Conservation (phyloP, 2,797 vertebrate genomes). For the Myotis myotis region DNA sequence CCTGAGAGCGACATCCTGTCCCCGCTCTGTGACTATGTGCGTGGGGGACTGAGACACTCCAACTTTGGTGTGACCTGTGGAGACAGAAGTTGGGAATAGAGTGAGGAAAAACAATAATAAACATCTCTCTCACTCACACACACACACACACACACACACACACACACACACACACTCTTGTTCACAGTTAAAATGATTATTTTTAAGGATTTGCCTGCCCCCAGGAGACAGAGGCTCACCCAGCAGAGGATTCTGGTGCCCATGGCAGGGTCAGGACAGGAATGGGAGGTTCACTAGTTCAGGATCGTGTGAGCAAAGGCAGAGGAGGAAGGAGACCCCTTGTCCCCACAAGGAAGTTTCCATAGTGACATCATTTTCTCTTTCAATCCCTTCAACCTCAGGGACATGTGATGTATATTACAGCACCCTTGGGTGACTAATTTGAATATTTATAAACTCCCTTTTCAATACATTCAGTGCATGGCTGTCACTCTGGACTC, state of each 20-base stretch:
- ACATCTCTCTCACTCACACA: too few relatives aligned
- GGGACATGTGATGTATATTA: neutral
- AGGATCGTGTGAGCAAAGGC: neutral
- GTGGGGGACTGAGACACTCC: slow-evolving; percentile 43
- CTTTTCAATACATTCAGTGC: too few relatives aligned
- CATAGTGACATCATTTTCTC: neutral
- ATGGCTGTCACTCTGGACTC: too few relatives aligned
- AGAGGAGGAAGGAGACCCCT: accelerated
- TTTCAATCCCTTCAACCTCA: neutral
- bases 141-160: neutral
- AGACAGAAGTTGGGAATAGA: neutral
- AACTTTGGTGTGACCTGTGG: neutral
- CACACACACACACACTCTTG: neutral
- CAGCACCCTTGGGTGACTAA: too few relatives aligned
- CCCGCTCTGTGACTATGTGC: slow-evolving; percentile 26
- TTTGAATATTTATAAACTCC: too few relatives aligned
- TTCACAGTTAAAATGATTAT: accelerated
- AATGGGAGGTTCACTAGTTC: neutral
- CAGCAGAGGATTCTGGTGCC: neutral
- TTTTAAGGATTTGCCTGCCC: neutral
- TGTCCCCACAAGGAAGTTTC: neutral
- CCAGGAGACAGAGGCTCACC: neutral
- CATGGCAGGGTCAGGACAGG: neutral
- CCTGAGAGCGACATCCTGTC: neutral
- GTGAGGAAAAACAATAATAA: neutral